phyloP scores from a whole-genome alignment of 2,888 invertebrate genomes.

The Hyposoter didymator region DNA sequence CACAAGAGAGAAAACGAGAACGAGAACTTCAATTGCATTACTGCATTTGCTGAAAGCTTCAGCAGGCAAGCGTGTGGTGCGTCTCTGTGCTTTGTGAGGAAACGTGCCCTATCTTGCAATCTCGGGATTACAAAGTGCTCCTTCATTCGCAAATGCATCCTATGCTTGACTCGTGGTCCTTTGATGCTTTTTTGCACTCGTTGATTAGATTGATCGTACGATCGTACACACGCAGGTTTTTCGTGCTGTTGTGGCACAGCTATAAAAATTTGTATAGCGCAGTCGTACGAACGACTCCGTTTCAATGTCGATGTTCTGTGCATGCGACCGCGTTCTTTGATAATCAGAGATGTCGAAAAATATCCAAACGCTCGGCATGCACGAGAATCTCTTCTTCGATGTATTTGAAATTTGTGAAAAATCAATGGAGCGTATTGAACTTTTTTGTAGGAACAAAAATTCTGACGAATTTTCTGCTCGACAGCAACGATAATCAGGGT shows the following conservation, averaged over 20 bases:
- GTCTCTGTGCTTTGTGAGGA: conserved; percentile 49
- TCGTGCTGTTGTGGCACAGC: background rate
- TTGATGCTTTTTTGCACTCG: conserved; percentile 11
- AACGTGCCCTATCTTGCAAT: conserved; percentile 57
- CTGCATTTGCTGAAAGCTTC: conserved; percentile 38
- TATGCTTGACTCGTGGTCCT: conserved; percentile 8
- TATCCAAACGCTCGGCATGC: no score
- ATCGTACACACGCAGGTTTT: conserved; percentile 5
- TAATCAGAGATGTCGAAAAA: no score
- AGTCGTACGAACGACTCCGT: no score
- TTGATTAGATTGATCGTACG: conserved; percentile 32
- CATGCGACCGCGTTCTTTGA: no score
- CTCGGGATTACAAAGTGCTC: conserved; percentile 51
- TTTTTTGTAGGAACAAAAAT: no score
- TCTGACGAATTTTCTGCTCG: no score
- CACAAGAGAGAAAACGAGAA: background rate
- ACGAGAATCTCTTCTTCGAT: no score
- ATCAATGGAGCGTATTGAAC: no score
- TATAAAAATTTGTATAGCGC: no score
- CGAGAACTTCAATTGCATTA: conserved; percentile 58
- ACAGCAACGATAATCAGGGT: no score
- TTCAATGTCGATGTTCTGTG: no score
- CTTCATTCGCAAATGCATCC: conserved; percentile 31
- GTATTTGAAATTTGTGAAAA: no score
- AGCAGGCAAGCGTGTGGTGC: conserved; percentile 19